Evolutionary conservation across 2,113 vertebrate genomes (phyloP).

Genomic region (Coracopsis vasa): DNA sequence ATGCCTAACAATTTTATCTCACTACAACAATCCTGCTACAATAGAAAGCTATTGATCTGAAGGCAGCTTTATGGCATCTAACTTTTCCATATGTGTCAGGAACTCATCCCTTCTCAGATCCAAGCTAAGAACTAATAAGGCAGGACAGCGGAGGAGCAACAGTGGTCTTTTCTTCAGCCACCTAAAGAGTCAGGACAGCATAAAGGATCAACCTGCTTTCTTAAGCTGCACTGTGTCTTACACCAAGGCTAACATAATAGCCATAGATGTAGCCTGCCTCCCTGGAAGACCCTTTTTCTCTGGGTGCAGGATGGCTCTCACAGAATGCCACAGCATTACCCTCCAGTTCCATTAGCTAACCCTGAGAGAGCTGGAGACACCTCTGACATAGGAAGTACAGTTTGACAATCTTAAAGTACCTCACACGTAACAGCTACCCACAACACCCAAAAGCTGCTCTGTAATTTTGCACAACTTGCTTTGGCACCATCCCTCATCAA

Average conservation of each 20-base stretch:
- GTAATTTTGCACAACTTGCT: not conserved
- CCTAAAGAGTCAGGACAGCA: not conserved
- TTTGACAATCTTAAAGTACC: not conserved
- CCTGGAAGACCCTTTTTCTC: not conserved
- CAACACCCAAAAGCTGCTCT: not conserved
- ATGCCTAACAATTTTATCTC: not conserved
- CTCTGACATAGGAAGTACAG: not conserved
- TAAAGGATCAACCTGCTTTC: not conserved
- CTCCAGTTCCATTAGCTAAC: not conserved
- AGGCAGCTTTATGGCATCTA: not conserved
- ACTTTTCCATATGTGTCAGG: accelerated
- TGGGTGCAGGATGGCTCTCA: accelerated
- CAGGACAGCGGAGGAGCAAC: not conserved
- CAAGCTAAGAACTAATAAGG: not conserved
- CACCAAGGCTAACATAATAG: accelerated
- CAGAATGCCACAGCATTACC: accelerated
- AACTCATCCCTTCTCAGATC: not conserved
- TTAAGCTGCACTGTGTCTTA: not conserved
- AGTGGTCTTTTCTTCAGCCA: not conserved
- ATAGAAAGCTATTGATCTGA: not conserved
- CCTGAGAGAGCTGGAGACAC: not conserved
- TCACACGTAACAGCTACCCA: accelerated
- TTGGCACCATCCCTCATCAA: not conserved
- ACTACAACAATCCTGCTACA: not conserved
- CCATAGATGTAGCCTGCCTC: accelerated